Evolutionary conservation across 2,797 vertebrate species (phyloP).

Genomic region (Tympanoctomys barrerae): DNA sequence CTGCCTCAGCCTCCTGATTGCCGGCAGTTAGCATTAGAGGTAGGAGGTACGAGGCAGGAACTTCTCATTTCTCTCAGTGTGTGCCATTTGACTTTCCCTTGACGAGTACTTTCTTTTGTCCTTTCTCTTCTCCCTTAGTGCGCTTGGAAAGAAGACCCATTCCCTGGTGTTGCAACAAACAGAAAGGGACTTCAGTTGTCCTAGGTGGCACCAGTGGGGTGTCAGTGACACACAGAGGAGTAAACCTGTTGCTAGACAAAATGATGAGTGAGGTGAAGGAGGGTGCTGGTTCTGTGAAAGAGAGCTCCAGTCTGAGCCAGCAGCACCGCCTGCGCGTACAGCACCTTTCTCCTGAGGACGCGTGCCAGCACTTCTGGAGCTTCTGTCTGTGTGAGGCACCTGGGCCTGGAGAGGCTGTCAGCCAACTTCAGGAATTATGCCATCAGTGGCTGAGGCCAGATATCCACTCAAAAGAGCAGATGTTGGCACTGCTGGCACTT

Average conservation of each 20-base stretch:
- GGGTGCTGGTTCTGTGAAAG: neutral
- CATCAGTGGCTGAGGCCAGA: conserved; percentile 76
- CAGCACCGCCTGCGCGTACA: neutral
- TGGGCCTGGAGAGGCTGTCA: neutral
- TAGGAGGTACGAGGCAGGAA: neutral
- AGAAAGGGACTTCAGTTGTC: neutral
- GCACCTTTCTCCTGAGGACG: neutral
- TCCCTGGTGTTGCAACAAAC: conserved; percentile 8
- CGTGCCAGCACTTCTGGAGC: conserved; percentile 52
- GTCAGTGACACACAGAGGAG: conserved; percentile 27
- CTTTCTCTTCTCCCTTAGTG: conserved; percentile 42
- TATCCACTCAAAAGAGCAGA: conserved; percentile 70
- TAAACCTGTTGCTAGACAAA: conserved; percentile 27
- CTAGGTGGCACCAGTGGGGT: neutral
- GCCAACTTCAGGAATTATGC: conserved; percentile 70
- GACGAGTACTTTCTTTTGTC: neutral
- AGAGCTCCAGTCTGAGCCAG: neutral
- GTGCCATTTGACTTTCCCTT: neutral
- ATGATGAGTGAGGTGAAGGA: conserved; percentile 19
- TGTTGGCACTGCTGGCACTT: conserved; percentile 70
- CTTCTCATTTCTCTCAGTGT: neutral
- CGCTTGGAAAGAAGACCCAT: conserved; percentile 60
- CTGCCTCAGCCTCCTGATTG: neutral
- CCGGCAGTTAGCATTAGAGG: conserved; percentile 16
- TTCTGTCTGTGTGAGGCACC: conserved; percentile 46